Conservation (phyloP, 2,888 invertebrate genomes). For the Saturnia japonica region DNA sequence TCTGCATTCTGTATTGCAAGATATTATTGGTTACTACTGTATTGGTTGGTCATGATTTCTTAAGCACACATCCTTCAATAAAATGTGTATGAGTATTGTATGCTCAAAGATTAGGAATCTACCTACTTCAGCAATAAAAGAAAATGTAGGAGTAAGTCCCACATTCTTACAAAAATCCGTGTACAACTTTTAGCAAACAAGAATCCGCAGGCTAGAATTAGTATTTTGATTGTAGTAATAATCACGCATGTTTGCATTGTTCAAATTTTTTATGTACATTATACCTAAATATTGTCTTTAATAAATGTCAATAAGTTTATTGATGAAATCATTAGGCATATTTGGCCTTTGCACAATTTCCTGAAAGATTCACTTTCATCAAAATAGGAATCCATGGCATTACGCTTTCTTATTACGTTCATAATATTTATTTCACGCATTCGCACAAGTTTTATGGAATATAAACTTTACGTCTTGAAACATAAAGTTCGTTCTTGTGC, state of each 20-base stretch:
- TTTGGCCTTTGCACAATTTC: constrained; percentile 60
- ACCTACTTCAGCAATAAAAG: not conserved
- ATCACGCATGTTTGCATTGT: no score
- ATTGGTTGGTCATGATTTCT: not conserved
- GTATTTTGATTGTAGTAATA: no score
- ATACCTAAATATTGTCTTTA: not conserved
- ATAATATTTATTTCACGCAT: constrained; percentile 65
- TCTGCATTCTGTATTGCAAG: no score
- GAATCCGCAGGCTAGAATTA: not conserved
- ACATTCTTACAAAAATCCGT: not conserved
- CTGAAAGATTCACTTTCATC: constrained; percentile 66
- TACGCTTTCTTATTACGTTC: constrained; percentile 69
- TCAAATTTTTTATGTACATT: no score
- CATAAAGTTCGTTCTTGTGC: constrained; percentile 46
- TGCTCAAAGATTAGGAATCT: no score
- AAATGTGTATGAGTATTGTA: no score
- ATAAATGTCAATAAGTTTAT: not conserved
- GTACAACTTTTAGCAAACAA: not conserved
- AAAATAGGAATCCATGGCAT: constrained; percentile 54
- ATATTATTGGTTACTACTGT: no score
- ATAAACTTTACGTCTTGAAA: constrained; percentile 37
- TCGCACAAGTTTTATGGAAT: constrained; percentile 33
- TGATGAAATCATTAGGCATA: constrained; percentile 20
- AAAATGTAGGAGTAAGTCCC: not conserved
- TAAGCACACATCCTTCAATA: not conserved